Conservation (phyloP, 2,797 vertebrate genomes). For the Etheostoma nigrum region DNA sequence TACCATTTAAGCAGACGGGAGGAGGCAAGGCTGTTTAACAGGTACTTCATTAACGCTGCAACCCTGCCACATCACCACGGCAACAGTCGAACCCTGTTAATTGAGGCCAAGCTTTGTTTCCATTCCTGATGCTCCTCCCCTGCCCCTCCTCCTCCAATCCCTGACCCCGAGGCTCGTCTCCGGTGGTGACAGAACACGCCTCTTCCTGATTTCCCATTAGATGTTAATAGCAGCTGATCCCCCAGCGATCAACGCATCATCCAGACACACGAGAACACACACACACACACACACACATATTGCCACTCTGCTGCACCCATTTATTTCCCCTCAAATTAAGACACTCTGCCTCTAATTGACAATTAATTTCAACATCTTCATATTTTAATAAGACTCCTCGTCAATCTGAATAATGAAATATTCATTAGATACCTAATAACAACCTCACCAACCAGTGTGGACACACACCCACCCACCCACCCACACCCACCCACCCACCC, state of each 20-base stretch:
- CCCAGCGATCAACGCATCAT: conserved; percentile 78
- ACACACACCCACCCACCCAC: conserved; percentile 41
- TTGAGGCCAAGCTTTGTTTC: conserved; percentile 86
- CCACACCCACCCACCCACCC: conserved; percentile 20
- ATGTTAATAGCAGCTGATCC: conserved; percentile 83
- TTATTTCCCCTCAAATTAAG: conserved; percentile 89
- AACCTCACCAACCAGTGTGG: conserved; percentile 65
- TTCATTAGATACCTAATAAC: conserved; percentile 89
- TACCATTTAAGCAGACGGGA: conserved; percentile 82
- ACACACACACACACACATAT: conserved; percentile 32
- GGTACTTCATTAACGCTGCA: conserved; percentile 88
- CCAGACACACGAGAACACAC: conserved; percentile 45
- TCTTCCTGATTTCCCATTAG: conserved; percentile 86
- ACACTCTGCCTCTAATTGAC: conserved; percentile 90
- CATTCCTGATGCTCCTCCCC: conserved; percentile 77
- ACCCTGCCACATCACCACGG: conserved; percentile 82
- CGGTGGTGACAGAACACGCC: conserved; percentile 79
- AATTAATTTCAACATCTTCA: conserved; percentile 92
- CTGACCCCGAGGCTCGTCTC: conserved; percentile 79
- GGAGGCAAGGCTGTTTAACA: conserved; percentile 83
- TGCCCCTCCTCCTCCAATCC: conserved; percentile 79
- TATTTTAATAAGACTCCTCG: conserved; percentile 90
- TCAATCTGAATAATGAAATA: conserved; percentile 90
- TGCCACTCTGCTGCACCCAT: conserved; percentile 75
- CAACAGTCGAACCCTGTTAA: conserved; percentile 85